Base-by-base conservation (phyloP, 2,888 invertebrate species). In the Hecatera dysodea region DNA sequence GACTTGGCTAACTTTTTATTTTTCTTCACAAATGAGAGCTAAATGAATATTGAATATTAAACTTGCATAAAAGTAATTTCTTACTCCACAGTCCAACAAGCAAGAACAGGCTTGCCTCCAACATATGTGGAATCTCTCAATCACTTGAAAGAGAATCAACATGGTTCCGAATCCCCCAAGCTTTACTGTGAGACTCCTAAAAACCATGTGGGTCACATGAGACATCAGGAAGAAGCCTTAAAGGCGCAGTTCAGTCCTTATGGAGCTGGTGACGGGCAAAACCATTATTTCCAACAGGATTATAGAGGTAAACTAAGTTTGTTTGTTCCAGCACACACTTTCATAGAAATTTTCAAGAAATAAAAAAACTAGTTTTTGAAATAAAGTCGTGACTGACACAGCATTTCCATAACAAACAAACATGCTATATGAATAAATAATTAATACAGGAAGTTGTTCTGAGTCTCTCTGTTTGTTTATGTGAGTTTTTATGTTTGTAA, bases 251-350 rank as follows among this genome's bases (percentile, higher is more conserved):
- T 90, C 70, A 95, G 90, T 72, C 92, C 94, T 0, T 94, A 92
- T 86, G 95, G 93, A 29, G 95, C 93, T 78, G 95, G 96, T 9
- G 96, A 95, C 90, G 94, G 93, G n/a, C 95, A 94, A 69, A 95
- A 93, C 74, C 89, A 94, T 83, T 94, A 90, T 76, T 93, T 86
- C 80, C 93, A 91, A 71, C 95, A 93, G 74, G 94, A 95, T 29
- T 92, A 87, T 53, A 91, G 90, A 93, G 95, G 95, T 94, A 77
- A n/a, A 36, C 15, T 29, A n/a, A 19, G 9, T 19, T 44, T 44
- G 44, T 6, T 19, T 44, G 6, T 44, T 44, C 8, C 19, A 19
- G 19, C 6, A 44, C 1, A n/a, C n/a, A n/a, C n/a, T n/a, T n/a
- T n/a, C n/a, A n/a, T n/a, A n/a, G n/a, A n/a, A n/a, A 44, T 44